Evolutionary conservation across 37 sponge, comb jelly and placozoan genomes (phyloP).

Genomic region (Mnemiopsis leidyi): DNA sequence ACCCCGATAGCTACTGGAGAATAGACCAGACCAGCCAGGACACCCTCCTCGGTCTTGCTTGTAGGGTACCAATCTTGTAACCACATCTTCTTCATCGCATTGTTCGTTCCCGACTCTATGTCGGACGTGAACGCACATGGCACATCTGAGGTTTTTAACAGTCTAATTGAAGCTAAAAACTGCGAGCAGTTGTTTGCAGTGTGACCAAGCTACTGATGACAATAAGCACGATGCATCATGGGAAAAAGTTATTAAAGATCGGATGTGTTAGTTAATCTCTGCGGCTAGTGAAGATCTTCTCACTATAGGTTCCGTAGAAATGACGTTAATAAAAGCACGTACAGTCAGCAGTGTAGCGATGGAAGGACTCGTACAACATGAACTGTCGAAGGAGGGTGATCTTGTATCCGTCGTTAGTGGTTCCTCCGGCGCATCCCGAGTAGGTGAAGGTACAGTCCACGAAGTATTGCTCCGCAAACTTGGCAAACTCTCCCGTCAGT

Average conservation of each 20-base stretch:
- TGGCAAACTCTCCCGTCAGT: not conserved
- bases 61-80: not conserved
- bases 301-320: no score
- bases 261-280: no score
- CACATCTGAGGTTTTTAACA: not conserved
- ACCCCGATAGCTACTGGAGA: constrained; percentile 18
- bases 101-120: not conserved
- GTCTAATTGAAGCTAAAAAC: not conserved
- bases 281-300: no score
- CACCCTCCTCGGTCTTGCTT: not conserved
- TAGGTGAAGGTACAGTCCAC: not conserved
- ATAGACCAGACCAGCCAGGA: not conserved
- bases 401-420: constrained; percentile 40
- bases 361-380: not conserved
- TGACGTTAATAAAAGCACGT: no score
- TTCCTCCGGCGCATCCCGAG: constrained; percentile 29
- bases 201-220: no score
- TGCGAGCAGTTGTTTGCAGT: no score
- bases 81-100: constrained; percentile 48
- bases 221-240: no score
- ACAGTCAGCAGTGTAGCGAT: constrained; percentile 13
- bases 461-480: constrained; percentile 49
- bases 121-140: not conserved
- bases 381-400: not conserved
- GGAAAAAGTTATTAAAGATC: no score